phyloP scores from a whole-genome alignment of 2,113 vertebrate species.

The Caloenas nicobarica region DNA sequence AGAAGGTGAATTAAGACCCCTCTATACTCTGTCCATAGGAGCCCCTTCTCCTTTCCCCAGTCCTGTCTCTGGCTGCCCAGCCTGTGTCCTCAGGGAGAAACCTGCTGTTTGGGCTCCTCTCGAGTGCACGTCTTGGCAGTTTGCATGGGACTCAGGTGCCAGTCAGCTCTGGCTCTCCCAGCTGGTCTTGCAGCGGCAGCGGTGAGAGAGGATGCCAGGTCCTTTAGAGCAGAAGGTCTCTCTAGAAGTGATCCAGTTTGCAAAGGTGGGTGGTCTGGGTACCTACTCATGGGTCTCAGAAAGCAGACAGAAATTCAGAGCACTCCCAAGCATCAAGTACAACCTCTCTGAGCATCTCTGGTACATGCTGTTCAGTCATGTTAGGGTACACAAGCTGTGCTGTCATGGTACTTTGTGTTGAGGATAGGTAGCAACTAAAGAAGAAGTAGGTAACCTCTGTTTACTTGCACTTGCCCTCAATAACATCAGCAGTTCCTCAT shows the following conservation, averaged over 20 bases:
- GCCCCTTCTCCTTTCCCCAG: background rate
- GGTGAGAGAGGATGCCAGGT: background rate
- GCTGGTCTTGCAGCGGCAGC: background rate
- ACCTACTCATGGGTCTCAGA: background rate
- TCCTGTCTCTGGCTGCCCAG: background rate
- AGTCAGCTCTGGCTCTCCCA: background rate
- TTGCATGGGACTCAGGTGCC: background rate
- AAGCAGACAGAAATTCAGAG: background rate
- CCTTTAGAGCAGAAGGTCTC: background rate
- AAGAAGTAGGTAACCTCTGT: slow-evolving; percentile 1
- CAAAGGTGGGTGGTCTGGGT: background rate
- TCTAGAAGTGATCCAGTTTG: background rate
- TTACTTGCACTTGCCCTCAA: slow-evolving; percentile 37
- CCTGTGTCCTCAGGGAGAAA: background rate
- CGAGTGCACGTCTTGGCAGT: background rate
- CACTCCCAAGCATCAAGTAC: background rate
- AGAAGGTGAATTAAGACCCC: background rate
- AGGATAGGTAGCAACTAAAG: background rate
- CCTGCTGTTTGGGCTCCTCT: background rate
- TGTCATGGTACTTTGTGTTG: background rate
- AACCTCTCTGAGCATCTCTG: background rate
- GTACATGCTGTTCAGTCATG: background rate
- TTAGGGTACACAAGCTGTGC: background rate
- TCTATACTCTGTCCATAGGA: background rate
- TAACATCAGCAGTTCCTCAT: slow-evolving; percentile 7